Conservation (phyloP, 1,140 invertebrate species). For the Capitella teleta region DNA sequence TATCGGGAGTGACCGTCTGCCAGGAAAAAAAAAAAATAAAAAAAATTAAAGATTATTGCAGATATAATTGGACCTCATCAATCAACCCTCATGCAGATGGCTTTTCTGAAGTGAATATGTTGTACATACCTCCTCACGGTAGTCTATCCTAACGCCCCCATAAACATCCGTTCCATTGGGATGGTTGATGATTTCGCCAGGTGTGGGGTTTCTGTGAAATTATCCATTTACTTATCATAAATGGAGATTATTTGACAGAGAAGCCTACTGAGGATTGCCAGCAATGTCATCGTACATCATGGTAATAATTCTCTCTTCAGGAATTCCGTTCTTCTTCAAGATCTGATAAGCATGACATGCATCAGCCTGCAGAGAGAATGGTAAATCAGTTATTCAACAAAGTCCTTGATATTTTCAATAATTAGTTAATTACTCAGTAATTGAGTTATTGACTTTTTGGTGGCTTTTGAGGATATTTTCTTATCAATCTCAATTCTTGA, state of each 20-base stretch:
- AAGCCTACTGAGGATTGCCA: slow-evolving; percentile 44
- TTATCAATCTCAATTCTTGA: too few species aligned
- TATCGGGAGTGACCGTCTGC: slow-evolving; percentile 10
- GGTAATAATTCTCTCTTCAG: slow-evolving; percentile 50
- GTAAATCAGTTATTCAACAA: too few species aligned
- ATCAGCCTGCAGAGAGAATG: slow-evolving; percentile 10
- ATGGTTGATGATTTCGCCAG: slow-evolving; percentile 51
- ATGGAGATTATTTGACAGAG: too few species aligned
- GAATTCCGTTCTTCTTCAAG: slow-evolving; percentile 48
- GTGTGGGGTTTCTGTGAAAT: slow-evolving; percentile 48
- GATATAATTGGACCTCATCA: background rate
- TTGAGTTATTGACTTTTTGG: too few species aligned
- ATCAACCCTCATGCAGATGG: background rate
- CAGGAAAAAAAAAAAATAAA: background rate
- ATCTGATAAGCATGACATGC: slow-evolving; percentile 51
- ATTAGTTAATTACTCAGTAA: too few species aligned
- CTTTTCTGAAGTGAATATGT: background rate
- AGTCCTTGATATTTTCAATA: too few species aligned
- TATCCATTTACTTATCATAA: slow-evolving; percentile 11
- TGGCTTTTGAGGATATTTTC: too few species aligned
- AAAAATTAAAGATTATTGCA: background rate
- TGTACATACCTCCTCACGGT: slow-evolving; percentile 4
- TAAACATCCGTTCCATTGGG: slow-evolving; percentile 42
- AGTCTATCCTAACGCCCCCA: slow-evolving; percentile 10
- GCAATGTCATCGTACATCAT: slow-evolving; percentile 60